phyloP scores from a whole-genome alignment of 2,113 vertebrate genomes.

The Martes martes region DNA sequence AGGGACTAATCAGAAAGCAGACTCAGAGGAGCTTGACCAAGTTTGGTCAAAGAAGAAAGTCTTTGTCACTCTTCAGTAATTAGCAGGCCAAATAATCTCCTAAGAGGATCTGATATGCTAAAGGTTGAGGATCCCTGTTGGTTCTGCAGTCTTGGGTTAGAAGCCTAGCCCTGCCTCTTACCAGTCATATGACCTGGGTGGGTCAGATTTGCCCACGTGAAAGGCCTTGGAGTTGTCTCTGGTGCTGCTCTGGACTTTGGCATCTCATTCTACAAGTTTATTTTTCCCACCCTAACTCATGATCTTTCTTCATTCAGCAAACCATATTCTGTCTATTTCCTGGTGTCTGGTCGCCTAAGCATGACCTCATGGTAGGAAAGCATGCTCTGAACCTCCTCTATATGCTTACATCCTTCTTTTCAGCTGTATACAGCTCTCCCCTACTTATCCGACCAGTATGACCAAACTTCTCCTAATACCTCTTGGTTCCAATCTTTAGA shows the following conservation, averaged over 20 bases:
- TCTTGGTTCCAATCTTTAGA: not conserved
- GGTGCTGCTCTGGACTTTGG: not conserved
- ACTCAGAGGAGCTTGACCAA: not conserved
- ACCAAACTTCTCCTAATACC: not conserved
- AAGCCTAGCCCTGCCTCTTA: not conserved
- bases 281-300: not conserved
- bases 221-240: not conserved
- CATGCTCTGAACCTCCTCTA: not conserved
- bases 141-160: not conserved
- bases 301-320: not conserved
- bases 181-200: not conserved
- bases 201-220: fast-evolving
- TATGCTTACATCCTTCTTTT: not conserved
- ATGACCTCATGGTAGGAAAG: not conserved
- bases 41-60: not conserved
- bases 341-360: not conserved
- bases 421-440: not conserved
- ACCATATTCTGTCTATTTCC: not conserved
- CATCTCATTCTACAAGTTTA: not conserved
- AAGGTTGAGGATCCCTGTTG: fast-evolving
- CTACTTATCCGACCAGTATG: not conserved
- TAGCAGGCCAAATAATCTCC: not conserved
- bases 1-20: not conserved
- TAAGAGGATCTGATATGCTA: not conserved
- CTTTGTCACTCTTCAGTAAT: not conserved